Evolutionary conservation across 1,140 invertebrate genomes (phyloP), one percentile per base, ranked within the genome.

Genomic region (Oreohelix idahoensis): DNA sequence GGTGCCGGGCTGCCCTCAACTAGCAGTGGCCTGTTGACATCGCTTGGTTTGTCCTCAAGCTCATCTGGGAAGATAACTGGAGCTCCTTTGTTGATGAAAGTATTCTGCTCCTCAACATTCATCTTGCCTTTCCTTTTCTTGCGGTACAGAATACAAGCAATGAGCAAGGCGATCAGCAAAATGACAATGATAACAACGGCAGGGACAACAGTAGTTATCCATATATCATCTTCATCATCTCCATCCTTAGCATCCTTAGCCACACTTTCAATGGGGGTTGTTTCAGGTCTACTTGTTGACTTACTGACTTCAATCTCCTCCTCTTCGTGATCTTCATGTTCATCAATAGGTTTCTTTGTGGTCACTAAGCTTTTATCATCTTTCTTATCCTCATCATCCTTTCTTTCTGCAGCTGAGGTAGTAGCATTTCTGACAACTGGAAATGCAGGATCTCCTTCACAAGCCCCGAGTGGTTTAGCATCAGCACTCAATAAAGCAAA

Each of bases 51-150:
- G 89, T 98, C 97, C 89, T 98, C 97, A 23, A 98, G 93, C 91
- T 99, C 97, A 92, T 99, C 97, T 91, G 93, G 91, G 92, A 98
- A 98, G 86, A 98, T 98, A 11, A 98, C 96, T 0, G 97, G 97
- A 87, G 98, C 96, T 69, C 97, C 97, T 93, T 97, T 98, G 79
- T 89, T 97, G 15, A 96, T 94, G 93, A 97, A 98, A 94, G 95
- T 92, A 91, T 93, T 86, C 92, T 94, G 86, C 90, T 92, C 95
- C 93, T 93, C 95, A 75, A 96, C 93, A 87, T 95, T 95, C 95
- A 96, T 96, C 91, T 96, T 96, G 0, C 96, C 96, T 83, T 96
- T 97, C 45, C 96, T 94, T 84, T 96, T 95, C 89, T 96, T 94
- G 84, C 96, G 94, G 90, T 98, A 98, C 26, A 98, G 92, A 53